Percentiles rank a stretch among this genome's conserved stretches.
Conservation (phyloP, 2,797 vertebrate species). For the Phataginus tricuspis region DNA sequence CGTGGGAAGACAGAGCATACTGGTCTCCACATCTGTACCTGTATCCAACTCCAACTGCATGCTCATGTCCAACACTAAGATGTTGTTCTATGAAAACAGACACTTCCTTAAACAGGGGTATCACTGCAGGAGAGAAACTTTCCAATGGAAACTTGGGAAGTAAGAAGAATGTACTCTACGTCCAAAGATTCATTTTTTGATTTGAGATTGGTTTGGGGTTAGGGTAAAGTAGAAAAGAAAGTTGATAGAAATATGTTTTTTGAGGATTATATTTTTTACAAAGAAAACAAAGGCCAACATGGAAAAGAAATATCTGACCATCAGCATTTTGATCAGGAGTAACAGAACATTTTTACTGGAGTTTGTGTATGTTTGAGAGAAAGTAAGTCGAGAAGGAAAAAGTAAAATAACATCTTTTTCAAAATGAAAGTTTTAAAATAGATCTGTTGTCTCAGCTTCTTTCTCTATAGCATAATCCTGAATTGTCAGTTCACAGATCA, state of each 20-base stretch:
- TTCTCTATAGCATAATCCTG: background rate
- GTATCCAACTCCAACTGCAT: background rate
- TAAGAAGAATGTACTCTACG: background rate
- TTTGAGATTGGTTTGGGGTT: slow-evolving; percentile 50
- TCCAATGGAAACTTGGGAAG: slow-evolving; percentile 27
- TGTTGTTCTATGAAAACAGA: slow-evolving; percentile 16
- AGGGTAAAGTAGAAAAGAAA: slow-evolving; percentile 53
- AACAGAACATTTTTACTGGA: background rate
- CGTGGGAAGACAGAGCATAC: background rate
- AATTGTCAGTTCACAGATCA: background rate
- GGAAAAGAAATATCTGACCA: slow-evolving; percentile 45
- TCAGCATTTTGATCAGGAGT: background rate
- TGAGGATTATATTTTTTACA: slow-evolving; percentile 15
- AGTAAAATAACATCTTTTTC: background rate
- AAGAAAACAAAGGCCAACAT: slow-evolving; percentile 46
- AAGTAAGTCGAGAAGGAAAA: background rate
- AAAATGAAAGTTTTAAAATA: background rate
- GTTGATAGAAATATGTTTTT: background rate
- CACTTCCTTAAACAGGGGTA: background rate
- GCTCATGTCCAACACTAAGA: background rate
- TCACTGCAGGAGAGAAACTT: background rate
- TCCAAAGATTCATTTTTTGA: slow-evolving; percentile 41
- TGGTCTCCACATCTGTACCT: background rate
- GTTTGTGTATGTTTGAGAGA: background rate
- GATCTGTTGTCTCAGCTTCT: background rate